Conservation (phyloP, 2,888 invertebrate species). For the Caenorhabditis imperialis region DNA sequence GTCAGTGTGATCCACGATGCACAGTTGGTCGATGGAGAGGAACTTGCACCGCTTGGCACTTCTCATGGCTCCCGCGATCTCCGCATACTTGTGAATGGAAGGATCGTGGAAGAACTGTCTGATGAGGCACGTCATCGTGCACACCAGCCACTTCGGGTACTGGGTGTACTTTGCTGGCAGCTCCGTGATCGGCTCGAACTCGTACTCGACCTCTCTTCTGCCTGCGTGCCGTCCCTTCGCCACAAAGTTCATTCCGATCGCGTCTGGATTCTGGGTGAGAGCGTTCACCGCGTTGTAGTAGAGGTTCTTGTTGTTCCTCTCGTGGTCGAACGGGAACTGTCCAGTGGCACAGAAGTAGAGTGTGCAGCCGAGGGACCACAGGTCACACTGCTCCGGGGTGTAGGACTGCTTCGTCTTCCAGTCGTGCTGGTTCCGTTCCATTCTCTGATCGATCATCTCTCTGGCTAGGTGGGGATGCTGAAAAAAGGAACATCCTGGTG, state of each 20-base stretch:
- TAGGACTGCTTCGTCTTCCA: slow-evolving; percentile 48
- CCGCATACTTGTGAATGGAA: slow-evolving; percentile 33
- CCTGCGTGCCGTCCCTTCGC: slow-evolving; percentile 1
- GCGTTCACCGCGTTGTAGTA: slow-evolving; percentile 14
- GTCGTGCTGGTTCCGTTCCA: slow-evolving; percentile 13
- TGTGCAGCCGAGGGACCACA: slow-evolving; percentile 61
- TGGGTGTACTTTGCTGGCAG: slow-evolving; percentile 19
- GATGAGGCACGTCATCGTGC: slow-evolving; percentile 44
- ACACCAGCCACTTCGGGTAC: slow-evolving; percentile 51
- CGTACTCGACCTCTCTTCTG: slow-evolving; percentile 2
- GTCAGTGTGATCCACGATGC: slow-evolving; percentile 40
- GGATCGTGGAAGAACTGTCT: slow-evolving; percentile 55
- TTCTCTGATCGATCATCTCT: slow-evolving; percentile 24
- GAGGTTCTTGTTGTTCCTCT: slow-evolving; percentile 13
- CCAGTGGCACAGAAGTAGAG: slow-evolving; percentile 56
- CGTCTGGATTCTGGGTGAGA: slow-evolving; percentile 13
- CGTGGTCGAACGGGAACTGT: slow-evolving; percentile 38
- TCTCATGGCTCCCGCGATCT: slow-evolving; percentile 36
- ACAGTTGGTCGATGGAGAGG: slow-evolving; percentile 41
- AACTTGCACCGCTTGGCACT: slow-evolving; percentile 12
- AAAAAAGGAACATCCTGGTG: neutral
- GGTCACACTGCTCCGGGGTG: slow-evolving; percentile 53
- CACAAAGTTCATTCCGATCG: slow-evolving; percentile 33
- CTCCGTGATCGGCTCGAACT: slow-evolving; percentile 27
- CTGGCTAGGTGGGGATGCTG: slow-evolving; percentile 54